Evolutionary conservation across 2,113 vertebrate genomes (phyloP).

Genomic region (Equus quagga): DNA sequence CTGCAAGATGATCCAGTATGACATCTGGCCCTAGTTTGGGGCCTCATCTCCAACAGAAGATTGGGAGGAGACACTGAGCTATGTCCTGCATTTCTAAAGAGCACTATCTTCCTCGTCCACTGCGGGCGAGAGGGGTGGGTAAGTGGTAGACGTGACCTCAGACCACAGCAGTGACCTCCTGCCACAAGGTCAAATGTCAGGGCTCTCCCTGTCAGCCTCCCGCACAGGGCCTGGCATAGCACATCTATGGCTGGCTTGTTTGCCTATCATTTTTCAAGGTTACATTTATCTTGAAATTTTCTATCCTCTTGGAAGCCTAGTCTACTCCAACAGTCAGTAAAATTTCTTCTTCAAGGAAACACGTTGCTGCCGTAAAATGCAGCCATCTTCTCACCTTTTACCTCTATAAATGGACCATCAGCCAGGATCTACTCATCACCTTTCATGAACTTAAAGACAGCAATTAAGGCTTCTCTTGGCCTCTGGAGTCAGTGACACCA

Average conservation of each 20-base stretch:
- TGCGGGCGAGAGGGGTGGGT: background rate
- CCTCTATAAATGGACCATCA: background rate
- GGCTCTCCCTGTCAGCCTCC: background rate
- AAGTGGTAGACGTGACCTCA: background rate
- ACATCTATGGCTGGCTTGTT: no score
- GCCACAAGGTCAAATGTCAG: background rate
- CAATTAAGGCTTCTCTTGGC: background rate
- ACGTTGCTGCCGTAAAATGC: background rate
- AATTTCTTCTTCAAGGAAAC: background rate
- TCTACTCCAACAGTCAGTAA: background rate
- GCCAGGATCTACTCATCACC: background rate
- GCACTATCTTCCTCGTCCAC: background rate
- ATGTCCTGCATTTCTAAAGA: background rate
- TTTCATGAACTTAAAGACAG: background rate
- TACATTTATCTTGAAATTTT: background rate
- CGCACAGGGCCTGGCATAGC: background rate
- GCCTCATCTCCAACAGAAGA: background rate
- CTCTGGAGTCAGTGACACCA: background rate
- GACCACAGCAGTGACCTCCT: background rate
- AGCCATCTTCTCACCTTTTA: background rate
- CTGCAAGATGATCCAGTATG: background rate
- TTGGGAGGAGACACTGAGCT: background rate
- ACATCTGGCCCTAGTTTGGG: background rate
- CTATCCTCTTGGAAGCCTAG: background rate
- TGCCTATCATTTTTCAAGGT: background rate